phyloP scores from a whole-genome alignment of 2,797 vertebrate genomes.

The Babyrousa celebensis region DNA sequence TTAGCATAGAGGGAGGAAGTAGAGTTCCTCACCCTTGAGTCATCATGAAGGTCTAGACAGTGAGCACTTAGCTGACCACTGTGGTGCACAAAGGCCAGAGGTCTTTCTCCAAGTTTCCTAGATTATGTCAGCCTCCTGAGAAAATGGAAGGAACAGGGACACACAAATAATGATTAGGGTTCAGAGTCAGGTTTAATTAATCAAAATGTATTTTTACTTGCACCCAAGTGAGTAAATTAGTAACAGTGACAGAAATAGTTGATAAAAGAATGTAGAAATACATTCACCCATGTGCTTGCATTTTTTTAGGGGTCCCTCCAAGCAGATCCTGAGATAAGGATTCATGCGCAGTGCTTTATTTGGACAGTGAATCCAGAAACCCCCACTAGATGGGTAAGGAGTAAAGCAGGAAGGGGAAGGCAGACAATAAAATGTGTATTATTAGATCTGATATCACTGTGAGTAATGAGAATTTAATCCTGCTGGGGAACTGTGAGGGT shows the following conservation, averaged over 20 bases:
- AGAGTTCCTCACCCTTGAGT: background rate
- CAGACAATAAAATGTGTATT: background rate
- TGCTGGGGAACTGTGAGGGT: background rate
- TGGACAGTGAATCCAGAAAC: background rate
- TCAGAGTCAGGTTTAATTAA: slow-evolving; percentile 42
- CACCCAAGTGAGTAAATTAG: background rate
- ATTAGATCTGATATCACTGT: background rate
- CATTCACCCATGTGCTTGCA: background rate
- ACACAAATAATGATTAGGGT: background rate
- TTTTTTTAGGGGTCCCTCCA: background rate
- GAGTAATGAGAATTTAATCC: background rate
- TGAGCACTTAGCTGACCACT: background rate
- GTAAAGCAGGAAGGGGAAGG: background rate
- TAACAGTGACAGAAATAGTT: slow-evolving; percentile 4
- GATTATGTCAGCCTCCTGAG: background rate
- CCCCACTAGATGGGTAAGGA: background rate
- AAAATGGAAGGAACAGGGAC: background rate
- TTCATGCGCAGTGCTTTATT: background rate
- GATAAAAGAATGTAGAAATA: background rate
- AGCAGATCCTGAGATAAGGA: background rate
- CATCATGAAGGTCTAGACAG: background rate
- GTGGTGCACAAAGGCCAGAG: background rate
- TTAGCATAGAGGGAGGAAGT: background rate
- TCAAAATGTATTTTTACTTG: slow-evolving; percentile 12
- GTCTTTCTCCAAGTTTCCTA: background rate